Evolutionary conservation across 2,888 invertebrate species (phyloP).

Genomic region (Drosophila paracracens): DNA sequence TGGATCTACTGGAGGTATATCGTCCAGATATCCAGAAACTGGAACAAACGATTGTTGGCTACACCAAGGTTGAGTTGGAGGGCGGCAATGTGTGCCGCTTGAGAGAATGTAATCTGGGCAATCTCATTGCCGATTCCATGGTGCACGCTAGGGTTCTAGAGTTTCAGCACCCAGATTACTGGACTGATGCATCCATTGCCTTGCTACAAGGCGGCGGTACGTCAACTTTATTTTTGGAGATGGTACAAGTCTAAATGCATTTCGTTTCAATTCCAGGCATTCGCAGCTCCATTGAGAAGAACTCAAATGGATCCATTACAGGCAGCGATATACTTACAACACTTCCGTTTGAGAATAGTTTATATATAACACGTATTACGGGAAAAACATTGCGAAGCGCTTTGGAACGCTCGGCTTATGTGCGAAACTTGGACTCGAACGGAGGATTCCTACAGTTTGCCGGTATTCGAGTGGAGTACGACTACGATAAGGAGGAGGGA

Average conservation of each 20-base stretch:
- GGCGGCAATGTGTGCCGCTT: conserved; percentile 88
- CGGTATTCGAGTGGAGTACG: conserved; percentile 90
- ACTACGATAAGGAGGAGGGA: conserved; percentile 87
- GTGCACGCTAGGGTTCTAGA: conserved; percentile 86
- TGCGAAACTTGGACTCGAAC: conserved; percentile 85
- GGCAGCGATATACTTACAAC: conserved; percentile 90
- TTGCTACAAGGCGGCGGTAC: conserved; percentile 90
- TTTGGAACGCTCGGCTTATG: conserved; percentile 89
- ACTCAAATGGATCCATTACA: conserved; percentile 87
- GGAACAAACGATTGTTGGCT: conserved; percentile 88
- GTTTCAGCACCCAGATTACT: conserved; percentile 85
- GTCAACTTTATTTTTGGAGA: neutral
- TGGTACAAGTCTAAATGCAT: neutral
- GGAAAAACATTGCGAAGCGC: conserved; percentile 88
- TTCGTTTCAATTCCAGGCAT: conserved; percentile 84
- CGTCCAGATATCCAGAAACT: conserved; percentile 86
- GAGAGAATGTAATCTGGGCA: conserved; percentile 94
- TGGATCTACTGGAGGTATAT: conserved; percentile 88
- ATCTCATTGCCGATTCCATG: conserved; percentile 92
- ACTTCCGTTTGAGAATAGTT: conserved; percentile 91
- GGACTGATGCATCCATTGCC: conserved; percentile 92
- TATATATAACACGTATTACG: conserved; percentile 88
- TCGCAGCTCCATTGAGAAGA: conserved; percentile 88
- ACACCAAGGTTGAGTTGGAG: conserved; percentile 89
- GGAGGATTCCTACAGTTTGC: conserved; percentile 95